Base-by-base conservation (phyloP, 2,888 invertebrate species). In the Lordiphosa andalusiaca region DNA sequence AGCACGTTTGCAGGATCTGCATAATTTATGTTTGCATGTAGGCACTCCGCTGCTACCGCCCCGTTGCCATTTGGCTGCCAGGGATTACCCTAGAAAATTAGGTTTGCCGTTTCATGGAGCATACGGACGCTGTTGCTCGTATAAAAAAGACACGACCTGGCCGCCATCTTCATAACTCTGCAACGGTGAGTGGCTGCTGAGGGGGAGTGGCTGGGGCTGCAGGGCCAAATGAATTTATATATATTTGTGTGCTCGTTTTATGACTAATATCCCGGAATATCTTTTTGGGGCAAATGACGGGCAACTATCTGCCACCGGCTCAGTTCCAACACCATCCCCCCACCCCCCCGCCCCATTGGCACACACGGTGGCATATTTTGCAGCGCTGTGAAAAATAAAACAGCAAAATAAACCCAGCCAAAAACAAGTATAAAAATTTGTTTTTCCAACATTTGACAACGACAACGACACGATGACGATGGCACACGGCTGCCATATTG, bases 1-100 rank as follows among this genome's bases (percentile, higher is more conserved):
- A 87, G 84, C 86, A 87, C 82, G 86, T 86, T 80, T 78, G 70
- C 85, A 78, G 83, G 82, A 86, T 86, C 83, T 86, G 82, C 86
- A 86, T 86, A 87, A 86, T 87, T 86, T 84, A 86, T 87, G 80
- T 71, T 74, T 71, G 66, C 80, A 67, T 71, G 77, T 57, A 53
- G 57, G 60, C 51, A 63, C 61, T 40, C 39, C 54, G 52, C 49
- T 38, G 47, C 53, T 23, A 13, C 37, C 33, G 47, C 33, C 16
- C 36, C 47, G 69, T 61, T 54, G 55, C 59, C 56, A 63, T 64
- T 63, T 37, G 46, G 55, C 69, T 81, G 74, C 57, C 76, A 53
- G 66, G 85, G 85, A 86, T 86, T 86, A 86, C 78, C 71, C 74
- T 75, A 78, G 77, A 80, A 87, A 87, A 87, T 85, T 86, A 86